A percentile compares a stretch with the other conserved stretches of the same genome.
phyloP scores from a whole-genome alignment of 2,113 vertebrate species.

The Serilophus lunatus region DNA sequence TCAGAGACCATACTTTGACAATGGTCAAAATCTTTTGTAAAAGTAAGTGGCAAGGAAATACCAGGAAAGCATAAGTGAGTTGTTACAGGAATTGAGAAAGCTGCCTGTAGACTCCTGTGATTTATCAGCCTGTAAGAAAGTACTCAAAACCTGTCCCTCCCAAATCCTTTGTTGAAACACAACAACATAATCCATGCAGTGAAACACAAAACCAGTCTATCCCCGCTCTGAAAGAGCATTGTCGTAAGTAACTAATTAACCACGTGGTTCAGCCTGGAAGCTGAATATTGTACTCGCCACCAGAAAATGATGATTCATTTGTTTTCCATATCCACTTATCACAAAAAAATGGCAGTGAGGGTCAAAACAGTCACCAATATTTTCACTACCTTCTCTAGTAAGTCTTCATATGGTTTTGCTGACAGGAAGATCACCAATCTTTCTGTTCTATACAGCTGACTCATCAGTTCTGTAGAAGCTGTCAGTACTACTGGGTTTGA shows the following conservation, averaged over 20 bases:
- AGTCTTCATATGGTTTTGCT: background rate
- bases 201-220: background rate
- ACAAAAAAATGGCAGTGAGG: background rate
- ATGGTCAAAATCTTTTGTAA: background rate
- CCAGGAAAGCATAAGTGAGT: background rate
- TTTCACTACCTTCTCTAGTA: background rate
- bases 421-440: background rate
- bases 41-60: background rate
- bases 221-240: accelerated
- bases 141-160: background rate
- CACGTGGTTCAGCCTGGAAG: background rate
- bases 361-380: background rate
- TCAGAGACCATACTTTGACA: background rate
- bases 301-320: background rate
- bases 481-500: background rate
- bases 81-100: background rate
- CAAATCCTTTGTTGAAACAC: background rate
- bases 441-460: background rate
- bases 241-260: background rate
- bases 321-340: background rate
- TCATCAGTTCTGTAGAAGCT: background rate
- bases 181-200: background rate
- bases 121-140: background rate
- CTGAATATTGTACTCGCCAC: background rate
- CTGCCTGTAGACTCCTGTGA: background rate